Percentiles rank a stretch among this genome's conserved stretches.
These are phyloP conservation scores for Anagyrus pseudococci DNA, from an alignment of 2,888 invertebrate genomes.

Conservation along the genomic window DNA sequence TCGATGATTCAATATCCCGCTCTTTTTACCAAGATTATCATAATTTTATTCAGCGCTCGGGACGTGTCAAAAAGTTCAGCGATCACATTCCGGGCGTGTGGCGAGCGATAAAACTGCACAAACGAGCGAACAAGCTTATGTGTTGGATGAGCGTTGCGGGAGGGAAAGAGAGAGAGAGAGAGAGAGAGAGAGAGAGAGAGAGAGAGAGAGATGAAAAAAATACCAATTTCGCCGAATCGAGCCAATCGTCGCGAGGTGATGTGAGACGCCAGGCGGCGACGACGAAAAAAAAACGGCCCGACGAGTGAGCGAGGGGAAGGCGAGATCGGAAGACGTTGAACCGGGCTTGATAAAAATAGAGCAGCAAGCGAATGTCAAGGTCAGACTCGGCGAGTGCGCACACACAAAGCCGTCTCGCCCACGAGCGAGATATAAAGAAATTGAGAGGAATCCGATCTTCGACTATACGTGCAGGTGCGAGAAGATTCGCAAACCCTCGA, in stretches of 20 bases:
- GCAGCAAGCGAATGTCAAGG: slow-evolving; percentile 39
- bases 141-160: background rate
- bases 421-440: no score
- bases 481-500: no score
- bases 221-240: slow-evolving; percentile 34
- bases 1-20: no score
- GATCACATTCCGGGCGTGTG: no score
- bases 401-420: background rate
- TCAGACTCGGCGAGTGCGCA: slow-evolving; percentile 16
- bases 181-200: background rate
- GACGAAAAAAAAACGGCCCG: slow-evolving; percentile 6
- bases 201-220: slow-evolving; percentile 13
- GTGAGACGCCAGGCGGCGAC: background rate
- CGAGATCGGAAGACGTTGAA: slow-evolving; percentile 30
- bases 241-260: slow-evolving; percentile 13
- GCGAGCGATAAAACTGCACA: background rate
- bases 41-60: no score
- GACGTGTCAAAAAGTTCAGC: no score
- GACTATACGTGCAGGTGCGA: no score
- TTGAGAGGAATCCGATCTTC: no score
- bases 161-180: background rate
- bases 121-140: background rate
- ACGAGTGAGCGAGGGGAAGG: slow-evolving; percentile 5
- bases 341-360: slow-evolving; percentile 39
- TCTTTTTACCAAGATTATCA: no score